These are phyloP conservation scores for Hirtodrosophila histrioides DNA, from an alignment of 2,888 invertebrate species.

Conservation along the genomic window DNA sequence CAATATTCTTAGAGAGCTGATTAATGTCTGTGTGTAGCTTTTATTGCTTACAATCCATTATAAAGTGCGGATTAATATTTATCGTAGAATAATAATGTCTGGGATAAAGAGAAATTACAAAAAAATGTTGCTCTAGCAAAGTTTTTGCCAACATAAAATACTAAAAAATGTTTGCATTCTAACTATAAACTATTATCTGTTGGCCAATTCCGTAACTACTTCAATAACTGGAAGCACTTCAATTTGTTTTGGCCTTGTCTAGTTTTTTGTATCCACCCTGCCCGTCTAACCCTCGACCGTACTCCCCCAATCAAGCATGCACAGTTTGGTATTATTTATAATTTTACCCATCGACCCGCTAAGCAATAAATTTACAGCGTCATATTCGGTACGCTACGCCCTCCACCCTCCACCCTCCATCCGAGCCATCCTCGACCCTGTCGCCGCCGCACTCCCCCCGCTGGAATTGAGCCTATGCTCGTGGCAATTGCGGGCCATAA, in stretches of 20 bases:
- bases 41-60: too few relatives aligned
- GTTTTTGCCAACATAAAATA: too few relatives aligned
- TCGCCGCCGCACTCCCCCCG: not conserved
- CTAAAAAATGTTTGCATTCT: too few relatives aligned
- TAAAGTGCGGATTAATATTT: too few relatives aligned
- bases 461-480: constrained; percentile 22
- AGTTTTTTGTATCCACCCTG: not conserved
- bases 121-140: too few relatives aligned
- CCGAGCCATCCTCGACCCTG: not conserved
- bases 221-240: not conserved
- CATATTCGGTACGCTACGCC: constrained; percentile 18
- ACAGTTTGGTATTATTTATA: constrained; percentile 47
- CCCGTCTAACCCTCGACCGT: not conserved
- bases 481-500: constrained; percentile 50
- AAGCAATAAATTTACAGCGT: constrained; percentile 48
- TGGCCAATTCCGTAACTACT: too few relatives aligned
- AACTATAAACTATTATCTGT: too few relatives aligned
- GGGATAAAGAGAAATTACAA: too few relatives aligned
- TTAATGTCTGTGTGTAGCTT: too few relatives aligned
- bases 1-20: too few relatives aligned
- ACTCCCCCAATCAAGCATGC: not conserved
- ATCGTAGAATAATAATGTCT: too few relatives aligned
- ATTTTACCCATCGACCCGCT: constrained; percentile 34
- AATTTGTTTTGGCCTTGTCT: constrained; percentile 5
- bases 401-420: not conserved